Conservation (phyloP, 2,113 vertebrate genomes). For the Larimichthys crocea region DNA sequence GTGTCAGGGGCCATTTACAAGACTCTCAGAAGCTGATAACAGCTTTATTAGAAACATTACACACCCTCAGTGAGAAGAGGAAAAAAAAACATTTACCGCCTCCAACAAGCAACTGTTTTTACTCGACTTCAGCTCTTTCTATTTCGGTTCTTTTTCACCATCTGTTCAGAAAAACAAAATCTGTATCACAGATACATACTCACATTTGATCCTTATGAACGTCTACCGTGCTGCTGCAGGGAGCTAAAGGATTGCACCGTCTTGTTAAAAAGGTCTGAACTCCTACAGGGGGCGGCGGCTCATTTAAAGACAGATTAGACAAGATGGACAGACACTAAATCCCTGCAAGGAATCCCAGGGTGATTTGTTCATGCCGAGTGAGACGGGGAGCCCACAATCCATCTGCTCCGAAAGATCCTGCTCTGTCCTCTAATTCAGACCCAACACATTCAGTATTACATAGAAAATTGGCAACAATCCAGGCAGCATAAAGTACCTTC, state of each 20-base stretch:
- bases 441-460: neutral
- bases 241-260: neutral
- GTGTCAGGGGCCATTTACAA: constrained; percentile 1
- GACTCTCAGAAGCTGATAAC: constrained; percentile 3
- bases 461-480: neutral
- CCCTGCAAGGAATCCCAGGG: neutral
- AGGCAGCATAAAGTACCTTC: neutral
- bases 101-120: constrained; percentile 2
- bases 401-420: neutral
- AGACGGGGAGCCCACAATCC: neutral
- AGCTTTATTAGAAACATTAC: constrained; percentile 7
- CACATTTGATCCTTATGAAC: too few relatives aligned
- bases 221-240: neutral
- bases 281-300: neutral
- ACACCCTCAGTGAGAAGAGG: neutral
- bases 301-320: neutral
- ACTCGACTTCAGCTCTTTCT: neutral
- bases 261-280: neutral
- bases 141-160: neutral
- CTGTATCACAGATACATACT: neutral
- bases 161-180: neutral
- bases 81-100: neutral
- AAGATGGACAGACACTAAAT: neutral
- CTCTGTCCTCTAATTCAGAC: neutral
- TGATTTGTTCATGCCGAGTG: neutral